Percentiles rank a stretch among this genome's conserved stretches.
These are phyloP conservation scores for Cotesia chilonis DNA, from an alignment of 1,140 invertebrate genomes.

Conservation along the genomic window DNA sequence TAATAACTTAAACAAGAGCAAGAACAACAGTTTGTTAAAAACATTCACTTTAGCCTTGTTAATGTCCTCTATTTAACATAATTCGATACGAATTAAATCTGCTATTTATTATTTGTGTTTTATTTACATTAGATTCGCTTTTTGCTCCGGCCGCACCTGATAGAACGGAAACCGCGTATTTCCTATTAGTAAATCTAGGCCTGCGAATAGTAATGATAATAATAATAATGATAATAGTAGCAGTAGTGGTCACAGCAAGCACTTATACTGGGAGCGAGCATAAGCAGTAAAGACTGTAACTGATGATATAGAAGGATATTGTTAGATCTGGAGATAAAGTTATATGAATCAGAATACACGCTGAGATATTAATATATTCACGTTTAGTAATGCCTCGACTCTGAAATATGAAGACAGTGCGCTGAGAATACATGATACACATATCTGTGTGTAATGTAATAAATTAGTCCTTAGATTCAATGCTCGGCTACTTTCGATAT, in stretches of 20 bases:
- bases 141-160: constrained; percentile 9
- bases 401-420: constrained; percentile 48
- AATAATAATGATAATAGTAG: neutral
- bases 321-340: constrained; percentile 24
- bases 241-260: too few species aligned
- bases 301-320: constrained; percentile 30
- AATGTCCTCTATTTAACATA: constrained; percentile 1
- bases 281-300: neutral
- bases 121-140: neutral
- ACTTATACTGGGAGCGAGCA: constrained; percentile 1
- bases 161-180: constrained; percentile 12
- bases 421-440: constrained; percentile 31
- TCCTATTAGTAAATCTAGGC: neutral
- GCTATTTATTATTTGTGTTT: neutral
- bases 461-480: constrained; percentile 42
- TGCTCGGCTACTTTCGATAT: constrained; percentile 15
- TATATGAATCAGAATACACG: constrained; percentile 12
- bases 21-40: constrained; percentile 34
- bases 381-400: constrained; percentile 30
- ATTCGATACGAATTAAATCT: neutral
- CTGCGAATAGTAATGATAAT: too few species aligned
- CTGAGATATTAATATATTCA: constrained; percentile 16
- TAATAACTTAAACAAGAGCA: constrained; percentile 41
- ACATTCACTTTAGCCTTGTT: constrained; percentile 6
- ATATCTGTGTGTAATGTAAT: constrained; percentile 28